Percentiles rank a stretch among this genome's conserved stretches.
Evolutionary conservation across 2,113 vertebrate genomes (phyloP).

Genomic region (Poecilia latipinna): DNA sequence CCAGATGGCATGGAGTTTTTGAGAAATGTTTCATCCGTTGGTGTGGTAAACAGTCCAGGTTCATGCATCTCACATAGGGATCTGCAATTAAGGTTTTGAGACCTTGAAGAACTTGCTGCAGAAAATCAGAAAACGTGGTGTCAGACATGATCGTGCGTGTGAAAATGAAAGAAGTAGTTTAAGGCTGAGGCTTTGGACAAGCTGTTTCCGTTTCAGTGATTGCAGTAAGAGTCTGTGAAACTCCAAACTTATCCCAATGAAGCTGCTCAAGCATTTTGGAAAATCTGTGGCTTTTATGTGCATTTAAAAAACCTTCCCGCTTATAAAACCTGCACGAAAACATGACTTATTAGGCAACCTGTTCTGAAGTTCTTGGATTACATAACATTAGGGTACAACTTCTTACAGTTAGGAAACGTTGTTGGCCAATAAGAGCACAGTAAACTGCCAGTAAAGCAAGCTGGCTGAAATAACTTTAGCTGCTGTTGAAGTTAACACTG

Average conservation of each 20-base stretch:
- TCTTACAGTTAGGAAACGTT: not conserved
- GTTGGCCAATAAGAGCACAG: not conserved
- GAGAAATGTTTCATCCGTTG: slow-evolving; percentile 10
- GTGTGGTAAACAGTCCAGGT: not conserved
- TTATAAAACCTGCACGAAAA: not conserved
- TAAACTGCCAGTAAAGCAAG: not conserved
- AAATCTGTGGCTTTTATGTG: not conserved
- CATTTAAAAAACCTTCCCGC: not conserved
- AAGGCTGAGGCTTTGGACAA: not conserved
- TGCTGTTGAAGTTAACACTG: no score
- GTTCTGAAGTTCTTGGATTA: not conserved
- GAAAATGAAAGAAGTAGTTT: not conserved
- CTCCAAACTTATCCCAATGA: not conserved
- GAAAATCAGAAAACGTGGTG: not conserved
- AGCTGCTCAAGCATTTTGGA: not conserved
- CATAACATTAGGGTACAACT: not conserved
- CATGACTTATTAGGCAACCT: not conserved
- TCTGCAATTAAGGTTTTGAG: slow-evolving; percentile 12
- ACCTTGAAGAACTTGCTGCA: not conserved
- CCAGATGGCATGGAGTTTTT: slow-evolving; percentile 52
- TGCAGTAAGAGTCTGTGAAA: not conserved
- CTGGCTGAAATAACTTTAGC: not conserved
- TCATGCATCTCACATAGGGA: not conserved
- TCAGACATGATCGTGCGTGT: slow-evolving; percentile 19
- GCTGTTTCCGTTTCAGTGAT: not conserved